Conservation (phyloP, 2,113 vertebrate genomes). For the Ploceus nigricollis region DNA sequence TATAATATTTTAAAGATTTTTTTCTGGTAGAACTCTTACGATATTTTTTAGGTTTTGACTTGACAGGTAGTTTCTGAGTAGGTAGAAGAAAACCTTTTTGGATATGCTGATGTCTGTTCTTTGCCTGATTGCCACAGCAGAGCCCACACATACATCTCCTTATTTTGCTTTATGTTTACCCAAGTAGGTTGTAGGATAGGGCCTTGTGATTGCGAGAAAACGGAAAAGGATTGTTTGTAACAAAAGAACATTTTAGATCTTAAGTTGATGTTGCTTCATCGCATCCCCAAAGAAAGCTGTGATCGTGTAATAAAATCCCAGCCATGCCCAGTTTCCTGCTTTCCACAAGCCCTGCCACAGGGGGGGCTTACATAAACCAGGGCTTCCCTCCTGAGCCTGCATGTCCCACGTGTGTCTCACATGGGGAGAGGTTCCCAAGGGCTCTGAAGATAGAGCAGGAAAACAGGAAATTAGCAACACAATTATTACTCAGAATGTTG, state of each 20-base stretch:
- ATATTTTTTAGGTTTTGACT: not conserved
- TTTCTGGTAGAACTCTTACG: not conserved
- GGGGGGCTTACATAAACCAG: not conserved
- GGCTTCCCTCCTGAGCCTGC: not conserved
- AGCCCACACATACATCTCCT: not conserved
- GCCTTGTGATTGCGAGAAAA: not conserved
- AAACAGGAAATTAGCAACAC: not conserved
- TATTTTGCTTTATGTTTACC: not conserved
- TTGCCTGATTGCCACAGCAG: not conserved
- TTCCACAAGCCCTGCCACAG: not conserved
- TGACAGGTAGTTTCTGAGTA: not conserved
- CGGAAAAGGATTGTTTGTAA: not conserved
- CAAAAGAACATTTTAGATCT: not conserved
- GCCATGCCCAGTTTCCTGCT: not conserved
- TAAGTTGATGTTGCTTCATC: not conserved
- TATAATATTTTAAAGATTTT: not conserved
- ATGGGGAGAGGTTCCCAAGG: not conserved
- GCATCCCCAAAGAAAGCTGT: not conserved
- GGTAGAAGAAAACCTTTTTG: not conserved
- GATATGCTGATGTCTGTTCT: not conserved
- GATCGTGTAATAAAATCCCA: not conserved
- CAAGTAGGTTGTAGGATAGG: not conserved
- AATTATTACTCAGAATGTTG: not conserved
- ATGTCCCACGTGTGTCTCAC: rapidly evolving
- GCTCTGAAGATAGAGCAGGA: not conserved